phyloP scores from a whole-genome alignment of 92 coral and sea anemone species.

The Palythoa heliodiscus region DNA sequence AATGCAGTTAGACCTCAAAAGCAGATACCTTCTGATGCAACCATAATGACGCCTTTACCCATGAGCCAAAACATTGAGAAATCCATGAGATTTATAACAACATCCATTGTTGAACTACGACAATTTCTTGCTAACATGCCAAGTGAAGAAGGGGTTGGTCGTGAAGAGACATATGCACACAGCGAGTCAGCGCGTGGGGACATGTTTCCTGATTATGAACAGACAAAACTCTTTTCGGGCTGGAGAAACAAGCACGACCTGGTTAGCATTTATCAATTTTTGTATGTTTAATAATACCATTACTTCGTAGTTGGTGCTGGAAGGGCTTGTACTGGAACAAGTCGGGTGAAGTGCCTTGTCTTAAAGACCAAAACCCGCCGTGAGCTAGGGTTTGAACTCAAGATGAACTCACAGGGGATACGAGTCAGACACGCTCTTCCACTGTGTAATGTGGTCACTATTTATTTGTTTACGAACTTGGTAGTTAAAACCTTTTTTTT shows the following conservation, averaged over 20 bases:
- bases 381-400: too few species aligned
- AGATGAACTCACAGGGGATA: too few species aligned
- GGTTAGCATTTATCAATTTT: neutral
- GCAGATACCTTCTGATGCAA: neutral
- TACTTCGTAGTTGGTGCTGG: too few species aligned
- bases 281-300: too few species aligned
- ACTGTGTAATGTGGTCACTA: too few species aligned
- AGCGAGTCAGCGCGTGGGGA: neutral
- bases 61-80: slow-evolving; percentile 49
- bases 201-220: neutral
- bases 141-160: slow-evolving; percentile 23
- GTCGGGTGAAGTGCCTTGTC: too few species aligned
- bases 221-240: neutral
- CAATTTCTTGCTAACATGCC: slow-evolving; percentile 70
- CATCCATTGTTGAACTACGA: slow-evolving; percentile 72
- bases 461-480: too few species aligned
- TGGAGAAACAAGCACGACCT: slow-evolving; percentile 34
- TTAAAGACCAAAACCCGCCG: too few species aligned
- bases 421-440: too few species aligned
- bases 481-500: too few species aligned
- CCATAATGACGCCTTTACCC: slow-evolving; percentile 8
- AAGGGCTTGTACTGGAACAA: too few species aligned
- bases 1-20: slow-evolving; percentile 8
- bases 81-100: slow-evolving; percentile 57
- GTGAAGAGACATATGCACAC: neutral